Percentiles rank a stretch among this genome's conserved stretches.
These are phyloP conservation scores for Galbula dea DNA, from an alignment of 2,113 vertebrate species.

Conservation along the genomic window DNA sequence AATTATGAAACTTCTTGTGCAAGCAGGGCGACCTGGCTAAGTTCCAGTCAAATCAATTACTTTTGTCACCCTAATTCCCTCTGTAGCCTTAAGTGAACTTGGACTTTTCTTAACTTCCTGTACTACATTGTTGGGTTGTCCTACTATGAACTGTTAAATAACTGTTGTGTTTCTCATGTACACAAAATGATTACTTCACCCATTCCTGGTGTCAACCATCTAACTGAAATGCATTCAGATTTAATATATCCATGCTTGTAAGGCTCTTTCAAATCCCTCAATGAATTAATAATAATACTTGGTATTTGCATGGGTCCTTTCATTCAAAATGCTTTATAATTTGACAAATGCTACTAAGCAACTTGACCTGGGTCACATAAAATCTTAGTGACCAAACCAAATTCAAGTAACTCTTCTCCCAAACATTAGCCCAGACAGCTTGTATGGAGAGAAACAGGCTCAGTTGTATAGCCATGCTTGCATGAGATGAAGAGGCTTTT, in stretches of 20 bases:
- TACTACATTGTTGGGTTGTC: background rate
- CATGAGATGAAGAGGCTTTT: background rate
- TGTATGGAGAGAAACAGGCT: background rate
- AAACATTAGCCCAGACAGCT: background rate
- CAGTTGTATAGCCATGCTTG: background rate
- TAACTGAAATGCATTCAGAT: background rate
- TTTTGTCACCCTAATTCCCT: background rate
- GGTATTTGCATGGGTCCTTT: conserved; percentile 20
- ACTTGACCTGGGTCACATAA: background rate
- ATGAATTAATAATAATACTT: conserved; percentile 30
- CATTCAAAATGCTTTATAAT: conserved; percentile 38
- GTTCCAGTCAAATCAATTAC: conserved; percentile 8
- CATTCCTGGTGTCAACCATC: background rate
- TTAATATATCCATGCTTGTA: background rate
- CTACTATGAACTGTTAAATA: conserved; percentile 18
- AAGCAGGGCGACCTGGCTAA: background rate
- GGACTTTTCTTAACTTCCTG: background rate
- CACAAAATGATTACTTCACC: background rate
- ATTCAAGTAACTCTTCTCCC: background rate
- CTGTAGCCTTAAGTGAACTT: background rate
- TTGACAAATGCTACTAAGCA: background rate
- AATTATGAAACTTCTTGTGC: background rate
- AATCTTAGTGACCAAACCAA: background rate
- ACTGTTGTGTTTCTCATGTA: background rate
- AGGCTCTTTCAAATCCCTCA: background rate